phyloP scores from a whole-genome alignment of 2,888 invertebrate species.

The Eupelmus urozonus region DNA sequence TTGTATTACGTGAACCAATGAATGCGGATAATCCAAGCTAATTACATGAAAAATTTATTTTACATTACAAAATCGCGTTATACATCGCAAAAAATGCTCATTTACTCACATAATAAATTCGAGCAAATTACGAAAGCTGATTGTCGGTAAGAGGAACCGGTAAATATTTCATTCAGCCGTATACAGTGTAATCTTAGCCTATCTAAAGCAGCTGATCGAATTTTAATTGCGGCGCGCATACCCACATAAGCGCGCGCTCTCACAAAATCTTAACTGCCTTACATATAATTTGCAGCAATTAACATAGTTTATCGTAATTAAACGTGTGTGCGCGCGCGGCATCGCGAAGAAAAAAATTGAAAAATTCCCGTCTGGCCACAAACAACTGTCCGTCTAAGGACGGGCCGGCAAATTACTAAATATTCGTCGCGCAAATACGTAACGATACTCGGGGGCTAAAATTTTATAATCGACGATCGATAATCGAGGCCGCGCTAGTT shows the following conservation, averaged over 20 bases:
- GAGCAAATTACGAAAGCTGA: background rate
- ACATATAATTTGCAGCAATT: slow-evolving; percentile 54
- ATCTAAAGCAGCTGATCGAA: slow-evolving; percentile 51
- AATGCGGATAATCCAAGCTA: background rate
- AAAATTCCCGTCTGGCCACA: background rate
- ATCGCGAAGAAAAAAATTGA: background rate
- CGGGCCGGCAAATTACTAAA: slow-evolving; percentile 29
- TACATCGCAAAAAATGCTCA: background rate
- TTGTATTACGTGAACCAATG: background rate
- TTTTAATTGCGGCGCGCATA: slow-evolving; percentile 50
- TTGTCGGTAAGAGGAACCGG: slow-evolving; percentile 20
- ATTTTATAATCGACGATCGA: slow-evolving; percentile 58
- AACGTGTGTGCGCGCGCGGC: slow-evolving; percentile 20
- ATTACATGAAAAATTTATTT: background rate
- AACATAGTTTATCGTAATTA: slow-evolving; percentile 57
- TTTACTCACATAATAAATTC: slow-evolving; percentile 19
- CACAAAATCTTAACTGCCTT: slow-evolving; percentile 40
- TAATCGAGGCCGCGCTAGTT: slow-evolving; percentile 39
- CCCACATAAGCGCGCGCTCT: background rate
- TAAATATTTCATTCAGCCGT: slow-evolving; percentile 41
- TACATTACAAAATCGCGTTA: slow-evolving; percentile 6
- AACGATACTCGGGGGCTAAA: slow-evolving; percentile 32
- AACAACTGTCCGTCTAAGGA: background rate
- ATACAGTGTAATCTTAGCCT: slow-evolving; percentile 33
- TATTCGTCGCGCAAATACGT: slow-evolving; percentile 27